Evolutionary conservation across 1,140 invertebrate species (phyloP), one percentile per base, ranked within the genome.

Genomic region (Lordiphosa clarofinis): DNA sequence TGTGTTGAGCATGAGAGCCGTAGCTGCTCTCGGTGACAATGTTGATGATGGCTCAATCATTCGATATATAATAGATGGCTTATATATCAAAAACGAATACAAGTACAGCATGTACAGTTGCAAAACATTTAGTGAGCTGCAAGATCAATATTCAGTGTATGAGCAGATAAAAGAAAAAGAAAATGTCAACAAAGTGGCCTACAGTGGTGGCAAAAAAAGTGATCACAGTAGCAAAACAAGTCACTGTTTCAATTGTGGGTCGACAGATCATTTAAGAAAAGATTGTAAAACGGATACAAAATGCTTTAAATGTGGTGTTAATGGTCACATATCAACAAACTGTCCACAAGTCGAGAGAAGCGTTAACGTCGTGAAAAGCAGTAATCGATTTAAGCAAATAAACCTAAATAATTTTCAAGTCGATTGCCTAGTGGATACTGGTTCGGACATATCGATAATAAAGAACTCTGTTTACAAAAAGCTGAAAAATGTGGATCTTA

Each of bases 221-320:
- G 36, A 11, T n/a, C 10, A 19, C 9, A 21, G 19, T 33, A 3
- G 13, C 21, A 50, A 39, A 53, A 24, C 6, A 12, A 44, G 4
- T 39, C 36, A 21, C 24, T 62, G 59, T 15, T 62, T 47, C 13
- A 62, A 62, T 21, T 62, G 52, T 49, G 43, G 52, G 1, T 62
- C 59, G 3, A 10, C 7, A 19, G 36, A 38, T 3, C 52, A 62
- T 19, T 24, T 19, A 13, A 33, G 59, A 39, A 40, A 46, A 48
- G 52, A 62, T 19, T 62, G 44, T 12, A 47, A 33, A 9, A 11
- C 15, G 4, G 43, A 62, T 48, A 56, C 52, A n/a, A 62, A 62
- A 42, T 62, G 59, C 28, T 62, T 62, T 44, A 55, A 56, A 42
- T 56, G 52, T 19, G 19, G 44, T 31, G 12, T 31, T 8, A 56